phyloP scores from a whole-genome alignment of 2,113 vertebrate genomes.

The Callaeas wilsoni region DNA sequence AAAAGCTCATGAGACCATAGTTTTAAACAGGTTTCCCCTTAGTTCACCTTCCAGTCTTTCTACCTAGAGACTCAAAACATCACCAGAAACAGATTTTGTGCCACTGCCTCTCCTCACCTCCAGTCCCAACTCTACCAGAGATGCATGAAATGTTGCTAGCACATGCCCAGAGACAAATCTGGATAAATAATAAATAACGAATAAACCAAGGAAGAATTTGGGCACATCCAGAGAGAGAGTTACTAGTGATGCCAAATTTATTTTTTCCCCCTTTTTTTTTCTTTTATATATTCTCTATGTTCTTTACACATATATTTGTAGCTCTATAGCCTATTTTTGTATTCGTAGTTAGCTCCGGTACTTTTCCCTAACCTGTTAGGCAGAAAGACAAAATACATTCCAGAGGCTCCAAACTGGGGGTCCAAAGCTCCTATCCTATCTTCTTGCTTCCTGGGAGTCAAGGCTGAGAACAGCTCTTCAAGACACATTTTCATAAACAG shows the following conservation, averaged over 20 bases:
- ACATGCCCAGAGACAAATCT: background rate
- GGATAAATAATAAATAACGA: background rate
- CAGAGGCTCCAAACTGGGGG: background rate
- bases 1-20: background rate
- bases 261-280: background rate
- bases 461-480: background rate
- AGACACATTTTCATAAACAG: background rate
- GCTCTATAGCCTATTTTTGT: background rate
- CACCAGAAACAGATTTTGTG: background rate
- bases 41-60: background rate
- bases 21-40: background rate
- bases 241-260: background rate
- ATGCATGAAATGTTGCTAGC: background rate
- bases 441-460: background rate
- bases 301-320: background rate
- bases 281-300: background rate
- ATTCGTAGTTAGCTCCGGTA: too few species aligned
- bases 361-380: background rate
- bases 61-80: background rate
- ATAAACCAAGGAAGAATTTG: background rate
- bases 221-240: fast-evolving
- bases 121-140: background rate
- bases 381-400: background rate
- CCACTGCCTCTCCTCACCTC: background rate
- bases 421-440: background rate